These are phyloP conservation scores for Spilosoma lubricipeda DNA, from an alignment of 2,888 invertebrate species.

Conservation along the genomic window DNA sequence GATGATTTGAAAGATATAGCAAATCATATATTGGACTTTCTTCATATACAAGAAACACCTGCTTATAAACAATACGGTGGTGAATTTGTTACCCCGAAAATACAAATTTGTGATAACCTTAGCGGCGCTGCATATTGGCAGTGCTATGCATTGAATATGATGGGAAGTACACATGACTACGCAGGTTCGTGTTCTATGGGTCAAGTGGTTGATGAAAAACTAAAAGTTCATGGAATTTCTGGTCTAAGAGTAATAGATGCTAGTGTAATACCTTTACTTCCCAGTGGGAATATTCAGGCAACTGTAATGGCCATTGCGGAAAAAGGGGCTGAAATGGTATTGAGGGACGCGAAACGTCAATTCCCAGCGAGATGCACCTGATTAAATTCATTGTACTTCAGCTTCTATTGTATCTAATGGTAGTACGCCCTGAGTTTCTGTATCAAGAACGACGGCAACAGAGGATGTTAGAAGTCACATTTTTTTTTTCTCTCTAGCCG, in stretches of 20 bases:
- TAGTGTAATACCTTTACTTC: slow-evolving; percentile 87
- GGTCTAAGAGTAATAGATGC: slow-evolving; percentile 87
- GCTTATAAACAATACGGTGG: slow-evolving; percentile 69
- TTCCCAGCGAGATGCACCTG: not conserved
- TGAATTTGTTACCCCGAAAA: slow-evolving; percentile 50
- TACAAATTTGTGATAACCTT: slow-evolving; percentile 31
- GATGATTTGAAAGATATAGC: slow-evolving; percentile 78
- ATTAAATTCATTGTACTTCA: not conserved
- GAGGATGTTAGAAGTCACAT: not conserved
- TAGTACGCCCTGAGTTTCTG: not conserved
- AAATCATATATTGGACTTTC: slow-evolving; percentile 63
- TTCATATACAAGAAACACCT: slow-evolving; percentile 67
- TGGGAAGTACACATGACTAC: slow-evolving; percentile 26
- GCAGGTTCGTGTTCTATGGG: slow-evolving; percentile 48
- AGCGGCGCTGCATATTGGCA: slow-evolving; percentile 26
- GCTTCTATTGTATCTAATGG: not conserved
- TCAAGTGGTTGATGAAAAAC: slow-evolving; percentile 37
- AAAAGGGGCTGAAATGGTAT: slow-evolving; percentile 71
- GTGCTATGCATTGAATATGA: slow-evolving; percentile 37
- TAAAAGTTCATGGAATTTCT: slow-evolving; percentile 80
- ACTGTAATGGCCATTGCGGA: slow-evolving; percentile 87
- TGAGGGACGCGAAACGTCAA: slow-evolving; percentile 25
- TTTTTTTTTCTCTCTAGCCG: not conserved
- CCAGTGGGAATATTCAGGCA: slow-evolving; percentile 86
- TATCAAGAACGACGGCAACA: not conserved